A percentile compares a stretch with the other conserved stretches of the same genome.
Conservation (phyloP, 2,888 invertebrate species). For the Acrocera orbiculus region DNA sequence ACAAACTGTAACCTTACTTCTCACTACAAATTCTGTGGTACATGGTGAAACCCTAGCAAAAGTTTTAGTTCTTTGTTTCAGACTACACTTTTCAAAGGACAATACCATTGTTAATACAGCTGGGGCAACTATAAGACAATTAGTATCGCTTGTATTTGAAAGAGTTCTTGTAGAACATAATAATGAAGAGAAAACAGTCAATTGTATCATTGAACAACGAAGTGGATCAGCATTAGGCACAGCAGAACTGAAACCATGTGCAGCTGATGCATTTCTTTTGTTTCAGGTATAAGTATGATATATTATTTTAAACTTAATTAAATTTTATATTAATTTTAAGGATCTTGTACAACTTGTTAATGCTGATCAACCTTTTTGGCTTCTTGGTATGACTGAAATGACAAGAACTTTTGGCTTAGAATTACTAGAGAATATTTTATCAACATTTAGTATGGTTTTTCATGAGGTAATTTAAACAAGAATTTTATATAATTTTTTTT, state of each 20-base stretch:
- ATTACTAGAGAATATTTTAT: slow-evolving; percentile 80
- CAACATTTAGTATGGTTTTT: slow-evolving; percentile 68
- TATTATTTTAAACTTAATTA: background rate
- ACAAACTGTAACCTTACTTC: slow-evolving; percentile 83
- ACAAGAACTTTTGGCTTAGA: slow-evolving; percentile 94
- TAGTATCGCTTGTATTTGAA: slow-evolving; percentile 84
- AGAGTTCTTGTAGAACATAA: slow-evolving; percentile 53
- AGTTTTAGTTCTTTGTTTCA: slow-evolving; percentile 84
- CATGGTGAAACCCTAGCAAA: slow-evolving; percentile 88
- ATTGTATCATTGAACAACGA: background rate
- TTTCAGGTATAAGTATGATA: slow-evolving; percentile 56
- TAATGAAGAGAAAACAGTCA: slow-evolving; percentile 10
- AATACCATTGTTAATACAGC: slow-evolving; percentile 92
- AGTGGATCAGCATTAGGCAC: slow-evolving; percentile 8
- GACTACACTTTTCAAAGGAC: slow-evolving; percentile 90
- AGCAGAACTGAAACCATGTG: slow-evolving; percentile 62
- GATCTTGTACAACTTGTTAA: slow-evolving; percentile 93
- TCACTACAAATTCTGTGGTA: slow-evolving; percentile 90
- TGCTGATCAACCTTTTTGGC: slow-evolving; percentile 90
- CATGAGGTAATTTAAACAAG: slow-evolving; percentile 44
- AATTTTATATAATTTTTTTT: background rate
- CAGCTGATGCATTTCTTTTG: slow-evolving; percentile 85
- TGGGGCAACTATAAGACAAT: slow-evolving; percentile 89
- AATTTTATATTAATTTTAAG: slow-evolving; percentile 30
- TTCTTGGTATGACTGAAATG: slow-evolving; percentile 92